Conservation (phyloP, 2,888 invertebrate genomes). For the Sinhomidia bicolor region DNA sequence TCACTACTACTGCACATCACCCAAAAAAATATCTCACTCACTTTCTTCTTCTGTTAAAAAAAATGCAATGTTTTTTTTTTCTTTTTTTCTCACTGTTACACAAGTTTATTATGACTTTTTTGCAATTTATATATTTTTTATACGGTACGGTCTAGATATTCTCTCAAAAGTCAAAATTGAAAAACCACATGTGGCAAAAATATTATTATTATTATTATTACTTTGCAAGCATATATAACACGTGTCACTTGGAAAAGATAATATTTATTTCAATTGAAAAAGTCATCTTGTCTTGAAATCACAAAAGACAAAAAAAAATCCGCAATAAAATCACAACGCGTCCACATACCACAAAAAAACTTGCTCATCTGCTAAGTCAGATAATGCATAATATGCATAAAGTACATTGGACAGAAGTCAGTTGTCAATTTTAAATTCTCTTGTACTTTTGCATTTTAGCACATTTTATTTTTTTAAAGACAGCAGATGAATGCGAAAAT, state of each 20-base stretch:
- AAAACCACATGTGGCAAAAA: slow-evolving; percentile 17
- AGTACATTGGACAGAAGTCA: background rate
- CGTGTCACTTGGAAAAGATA: slow-evolving; percentile 17
- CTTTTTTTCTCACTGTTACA: background rate
- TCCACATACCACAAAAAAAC: background rate
- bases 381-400: background rate
- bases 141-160: background rate
- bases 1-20: background rate
- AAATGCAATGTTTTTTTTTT: background rate
- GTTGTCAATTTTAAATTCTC: background rate
- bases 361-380: slow-evolving; percentile 18
- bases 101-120: background rate
- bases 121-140: no score
- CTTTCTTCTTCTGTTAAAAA: background rate
- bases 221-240: slow-evolving; percentile 6
- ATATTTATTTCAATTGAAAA: slow-evolving; percentile 19
- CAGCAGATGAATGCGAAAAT: background rate
- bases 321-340: slow-evolving; percentile 19
- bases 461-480: background rate
- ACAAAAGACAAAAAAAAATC: slow-evolving; percentile 16
- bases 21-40: slow-evolving; percentile 2
- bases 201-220: background rate
- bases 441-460: slow-evolving; percentile 14
- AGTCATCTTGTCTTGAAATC: slow-evolving; percentile 7
- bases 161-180: background rate